These are phyloP conservation scores for Anabacerthia variegaticeps DNA, from an alignment of 2,797 vertebrate genomes.

Conservation along the genomic window DNA sequence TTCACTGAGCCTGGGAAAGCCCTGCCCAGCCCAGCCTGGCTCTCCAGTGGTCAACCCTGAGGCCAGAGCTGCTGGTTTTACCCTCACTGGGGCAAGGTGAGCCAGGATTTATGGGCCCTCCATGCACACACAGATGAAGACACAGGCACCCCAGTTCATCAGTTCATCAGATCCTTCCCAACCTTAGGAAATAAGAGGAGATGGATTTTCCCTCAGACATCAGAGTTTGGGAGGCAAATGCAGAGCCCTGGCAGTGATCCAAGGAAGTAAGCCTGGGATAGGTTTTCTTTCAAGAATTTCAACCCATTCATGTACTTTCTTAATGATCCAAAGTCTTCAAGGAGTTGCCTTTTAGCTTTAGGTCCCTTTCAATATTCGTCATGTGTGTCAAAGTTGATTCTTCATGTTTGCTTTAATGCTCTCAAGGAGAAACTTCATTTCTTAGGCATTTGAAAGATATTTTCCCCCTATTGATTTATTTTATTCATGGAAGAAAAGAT, in stretches of 20 bases:
- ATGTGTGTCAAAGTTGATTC: constrained; percentile 12
- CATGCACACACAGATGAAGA: rapidly evolving
- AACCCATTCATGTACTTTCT: constrained; percentile 34
- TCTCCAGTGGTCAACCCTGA: background rate
- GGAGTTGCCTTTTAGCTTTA: constrained; percentile 33
- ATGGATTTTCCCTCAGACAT: constrained; percentile 43
- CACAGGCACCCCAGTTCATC: background rate
- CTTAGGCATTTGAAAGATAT: background rate
- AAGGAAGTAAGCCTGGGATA: constrained; percentile 17
- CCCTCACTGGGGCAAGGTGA: background rate
- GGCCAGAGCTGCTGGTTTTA: background rate
- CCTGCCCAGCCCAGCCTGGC: background rate
- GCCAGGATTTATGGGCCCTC: background rate
- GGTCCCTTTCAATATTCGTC: constrained; percentile 27
- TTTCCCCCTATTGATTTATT: background rate
- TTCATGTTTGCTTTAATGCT: background rate
- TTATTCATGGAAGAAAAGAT: background rate
- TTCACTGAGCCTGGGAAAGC: background rate
- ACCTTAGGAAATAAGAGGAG: constrained; percentile 29
- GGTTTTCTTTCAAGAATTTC: constrained; percentile 55
- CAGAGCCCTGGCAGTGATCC: background rate
- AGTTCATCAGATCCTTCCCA: background rate
- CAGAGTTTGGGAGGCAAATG: background rate
- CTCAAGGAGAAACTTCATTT: background rate
- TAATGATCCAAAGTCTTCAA: constrained; percentile 30